Evolutionary conservation across 2,113 vertebrate species (phyloP).

Genomic region (Seriola quinqueradiata): DNA sequence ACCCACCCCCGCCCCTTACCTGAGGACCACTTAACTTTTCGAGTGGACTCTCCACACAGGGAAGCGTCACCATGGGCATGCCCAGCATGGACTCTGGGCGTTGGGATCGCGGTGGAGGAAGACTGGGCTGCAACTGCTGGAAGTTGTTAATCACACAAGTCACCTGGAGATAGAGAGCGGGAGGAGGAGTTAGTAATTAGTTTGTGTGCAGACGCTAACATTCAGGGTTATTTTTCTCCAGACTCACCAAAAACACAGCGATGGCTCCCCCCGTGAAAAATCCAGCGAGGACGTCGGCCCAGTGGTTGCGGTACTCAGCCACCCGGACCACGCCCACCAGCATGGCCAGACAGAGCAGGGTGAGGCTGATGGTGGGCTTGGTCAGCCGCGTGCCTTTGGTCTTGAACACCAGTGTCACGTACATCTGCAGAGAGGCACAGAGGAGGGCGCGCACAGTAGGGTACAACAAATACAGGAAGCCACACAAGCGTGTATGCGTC

Average conservation of each 20-base stretch:
- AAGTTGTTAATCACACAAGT: conserved; percentile 87
- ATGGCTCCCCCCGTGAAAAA: conserved; percentile 90
- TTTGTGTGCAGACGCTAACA: background rate
- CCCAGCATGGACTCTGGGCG: conserved; percentile 82
- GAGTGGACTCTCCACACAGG: conserved; percentile 89
- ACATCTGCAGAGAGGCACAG: conserved; percentile 85
- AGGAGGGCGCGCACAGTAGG: conserved; percentile 34
- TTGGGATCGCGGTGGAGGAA: conserved; percentile 42
- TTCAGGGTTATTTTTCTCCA: background rate
- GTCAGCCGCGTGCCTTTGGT: conserved; percentile 92
- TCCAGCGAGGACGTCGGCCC: conserved; percentile 91
- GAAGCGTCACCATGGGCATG: conserved; percentile 84
- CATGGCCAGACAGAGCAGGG: conserved; percentile 89
- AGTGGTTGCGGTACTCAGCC: conserved; percentile 93
- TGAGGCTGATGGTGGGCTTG: conserved; percentile 91
- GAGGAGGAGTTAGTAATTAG: background rate
- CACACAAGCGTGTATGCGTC: background rate
- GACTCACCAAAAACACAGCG: conserved; percentile 90
- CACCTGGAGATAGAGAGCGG: conserved; percentile 69
- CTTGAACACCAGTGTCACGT: conserved; percentile 90
- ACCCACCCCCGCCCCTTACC: conserved; percentile 86
- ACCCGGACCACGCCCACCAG: conserved; percentile 91
- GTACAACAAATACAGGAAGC: conserved; percentile 35
- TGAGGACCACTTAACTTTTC: conserved; percentile 94
- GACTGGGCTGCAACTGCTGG: conserved; percentile 72